These are phyloP conservation scores for Smithornis capensis DNA, from an alignment of 2,113 vertebrate genomes.

Conservation along the genomic window DNA sequence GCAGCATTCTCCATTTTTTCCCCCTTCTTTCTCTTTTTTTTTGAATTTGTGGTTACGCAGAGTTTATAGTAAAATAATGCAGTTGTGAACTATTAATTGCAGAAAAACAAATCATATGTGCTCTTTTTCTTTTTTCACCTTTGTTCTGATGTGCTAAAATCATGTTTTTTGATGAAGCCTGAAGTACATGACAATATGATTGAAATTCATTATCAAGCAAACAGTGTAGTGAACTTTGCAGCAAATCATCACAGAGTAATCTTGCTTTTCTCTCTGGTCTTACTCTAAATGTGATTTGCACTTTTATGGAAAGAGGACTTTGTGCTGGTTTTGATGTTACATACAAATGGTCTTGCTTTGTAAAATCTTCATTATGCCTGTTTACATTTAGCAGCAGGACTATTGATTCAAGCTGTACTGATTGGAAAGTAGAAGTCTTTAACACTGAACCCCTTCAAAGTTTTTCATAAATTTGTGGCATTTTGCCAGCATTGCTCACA, in stretches of 20 bases:
- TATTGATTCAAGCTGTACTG: slow-evolving; percentile 20
- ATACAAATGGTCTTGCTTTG: slow-evolving; percentile 45
- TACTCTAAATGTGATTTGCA: slow-evolving; percentile 65
- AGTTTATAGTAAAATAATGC: slow-evolving; percentile 42
- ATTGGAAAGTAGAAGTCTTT: slow-evolving; percentile 40
- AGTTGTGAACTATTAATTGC: slow-evolving; percentile 60
- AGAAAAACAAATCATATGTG: slow-evolving; percentile 71
- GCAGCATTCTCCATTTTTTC: not conserved
- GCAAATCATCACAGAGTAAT: slow-evolving; percentile 65
- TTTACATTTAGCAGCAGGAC: not conserved
- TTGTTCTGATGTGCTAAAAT: slow-evolving; percentile 73
- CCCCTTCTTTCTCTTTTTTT: not conserved
- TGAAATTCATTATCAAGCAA: slow-evolving; percentile 77
- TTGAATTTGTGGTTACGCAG: not conserved
- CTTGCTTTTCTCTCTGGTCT: slow-evolving; percentile 67
- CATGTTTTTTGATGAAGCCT: slow-evolving; percentile 68
- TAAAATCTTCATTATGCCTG: slow-evolving; percentile 48
- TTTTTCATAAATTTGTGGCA: slow-evolving; percentile 28
- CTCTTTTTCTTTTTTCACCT: slow-evolving; percentile 48
- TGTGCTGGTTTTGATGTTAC: slow-evolving; percentile 10
- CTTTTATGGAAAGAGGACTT: slow-evolving; percentile 61
- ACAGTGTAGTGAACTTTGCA: slow-evolving; percentile 69
- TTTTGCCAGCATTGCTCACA: not conserved
- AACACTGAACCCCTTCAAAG: slow-evolving; percentile 22
- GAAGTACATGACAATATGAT: slow-evolving; percentile 67